A percentile compares a stretch with the other conserved stretches of the same genome.
These are phyloP conservation scores for Dicyrtomina minuta DNA, from an alignment of 2,888 invertebrate species.

Conservation along the genomic window DNA sequence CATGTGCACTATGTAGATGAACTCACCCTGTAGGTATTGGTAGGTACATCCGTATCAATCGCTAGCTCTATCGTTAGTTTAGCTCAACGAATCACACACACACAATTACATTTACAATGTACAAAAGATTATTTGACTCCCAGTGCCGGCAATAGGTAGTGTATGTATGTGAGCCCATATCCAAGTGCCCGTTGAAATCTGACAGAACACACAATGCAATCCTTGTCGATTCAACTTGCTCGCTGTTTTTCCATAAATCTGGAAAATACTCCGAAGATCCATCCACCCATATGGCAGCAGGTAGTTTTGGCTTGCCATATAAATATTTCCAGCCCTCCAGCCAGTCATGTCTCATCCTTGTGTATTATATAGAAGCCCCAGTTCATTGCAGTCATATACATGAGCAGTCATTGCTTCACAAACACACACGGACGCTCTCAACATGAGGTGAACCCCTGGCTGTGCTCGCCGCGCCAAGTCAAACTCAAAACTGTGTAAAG, in stretches of 20 bases:
- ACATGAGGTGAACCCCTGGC: constrained; percentile 34
- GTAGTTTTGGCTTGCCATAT: constrained; percentile 8
- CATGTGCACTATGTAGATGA: neutral
- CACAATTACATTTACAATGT: constrained; percentile 9
- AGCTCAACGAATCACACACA: constrained; percentile 11
- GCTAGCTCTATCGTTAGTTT: constrained; percentile 9
- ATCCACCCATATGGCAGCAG: constrained; percentile 38
- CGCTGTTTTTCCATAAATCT: constrained; percentile 31
- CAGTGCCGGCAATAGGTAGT: no score
- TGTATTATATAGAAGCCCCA: neutral
- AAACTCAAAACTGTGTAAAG: neutral
- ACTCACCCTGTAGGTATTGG: neutral
- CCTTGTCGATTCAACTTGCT: constrained; percentile 23
- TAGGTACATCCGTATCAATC: no score
- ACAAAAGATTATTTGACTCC: neutral
- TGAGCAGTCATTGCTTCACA: neutral
- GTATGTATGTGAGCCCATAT: no score
- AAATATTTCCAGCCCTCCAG: no score
- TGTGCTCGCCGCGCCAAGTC: constrained; percentile 21
- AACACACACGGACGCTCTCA: no score
- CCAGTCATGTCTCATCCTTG: no score
- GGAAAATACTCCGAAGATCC: constrained; percentile 31
- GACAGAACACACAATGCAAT: no score
- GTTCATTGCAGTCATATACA: neutral
- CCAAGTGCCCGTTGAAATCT: no score